Percentiles rank a stretch among this genome's conserved stretches.
Conservation (phyloP, 1,140 invertebrate genomes). For the Apis dorsata region DNA sequence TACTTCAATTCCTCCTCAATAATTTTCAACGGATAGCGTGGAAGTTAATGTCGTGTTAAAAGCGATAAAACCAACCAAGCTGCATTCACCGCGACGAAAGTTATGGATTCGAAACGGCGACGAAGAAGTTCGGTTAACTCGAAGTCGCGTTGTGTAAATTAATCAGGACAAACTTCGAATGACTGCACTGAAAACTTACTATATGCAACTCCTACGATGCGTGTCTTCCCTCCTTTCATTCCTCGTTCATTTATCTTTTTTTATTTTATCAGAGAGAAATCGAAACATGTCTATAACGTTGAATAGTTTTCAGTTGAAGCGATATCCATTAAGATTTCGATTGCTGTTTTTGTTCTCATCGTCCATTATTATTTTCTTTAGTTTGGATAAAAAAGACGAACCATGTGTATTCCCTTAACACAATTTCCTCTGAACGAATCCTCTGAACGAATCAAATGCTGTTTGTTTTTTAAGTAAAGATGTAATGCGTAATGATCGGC, state of each 20-base stretch:
- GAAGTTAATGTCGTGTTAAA: background rate
- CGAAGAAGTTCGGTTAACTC: slow-evolving; percentile 15
- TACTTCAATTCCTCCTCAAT: background rate
- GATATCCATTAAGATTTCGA: background rate
- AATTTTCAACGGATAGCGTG: background rate
- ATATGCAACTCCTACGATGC: background rate
- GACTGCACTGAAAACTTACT: background rate
- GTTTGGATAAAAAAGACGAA: too few species aligned
- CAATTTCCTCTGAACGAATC: background rate
- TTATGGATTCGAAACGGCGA: background rate
- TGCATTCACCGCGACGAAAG: slow-evolving; percentile 8
- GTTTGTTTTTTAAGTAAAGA: slow-evolving; percentile 21
- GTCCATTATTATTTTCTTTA: background rate
- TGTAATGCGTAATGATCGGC: slow-evolving; percentile 6
- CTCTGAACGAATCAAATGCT: background rate
- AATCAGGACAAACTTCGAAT: slow-evolving; percentile 18
- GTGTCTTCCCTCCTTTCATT: background rate
- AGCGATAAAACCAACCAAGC: slow-evolving; percentile 20
- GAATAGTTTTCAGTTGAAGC: background rate
- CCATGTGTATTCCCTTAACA: background rate
- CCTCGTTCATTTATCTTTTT: background rate
- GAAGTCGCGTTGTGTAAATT: slow-evolving; percentile 4
- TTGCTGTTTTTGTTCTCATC: background rate
- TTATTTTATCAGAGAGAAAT: background rate
- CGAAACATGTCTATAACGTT: too few species aligned